Evolutionary conservation across 2,113 vertebrate species (phyloP).

Genomic region (Galemys pyrenaicus): DNA sequence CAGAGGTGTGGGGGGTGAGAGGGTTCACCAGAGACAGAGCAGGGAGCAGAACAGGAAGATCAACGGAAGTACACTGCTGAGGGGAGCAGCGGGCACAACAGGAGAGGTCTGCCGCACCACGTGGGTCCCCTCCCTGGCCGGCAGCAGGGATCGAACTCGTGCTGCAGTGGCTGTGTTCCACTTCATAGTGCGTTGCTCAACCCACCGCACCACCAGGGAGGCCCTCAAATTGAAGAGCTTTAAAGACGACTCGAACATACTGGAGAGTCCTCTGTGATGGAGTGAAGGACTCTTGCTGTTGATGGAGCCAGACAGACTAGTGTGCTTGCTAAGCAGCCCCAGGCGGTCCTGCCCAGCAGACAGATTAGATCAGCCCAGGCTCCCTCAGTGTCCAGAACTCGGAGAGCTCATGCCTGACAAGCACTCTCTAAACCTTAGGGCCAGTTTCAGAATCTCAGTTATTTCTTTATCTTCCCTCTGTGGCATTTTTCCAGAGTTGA

Average conservation of each 20-base stretch:
- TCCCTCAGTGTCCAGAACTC: neutral
- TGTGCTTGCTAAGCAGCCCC: neutral
- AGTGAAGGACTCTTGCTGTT: neutral
- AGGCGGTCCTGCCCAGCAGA: neutral
- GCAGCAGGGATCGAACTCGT: too few species aligned
- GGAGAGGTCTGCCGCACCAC: too few species aligned
- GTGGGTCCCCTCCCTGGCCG: too few species aligned
- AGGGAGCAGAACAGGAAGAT: too few species aligned
- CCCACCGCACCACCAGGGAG: too few species aligned
- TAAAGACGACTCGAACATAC: conserved; percentile 97
- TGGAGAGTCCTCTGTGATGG: conserved; percentile 94
- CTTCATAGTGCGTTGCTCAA: too few species aligned
- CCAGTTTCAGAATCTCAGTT: conserved; percentile 11
- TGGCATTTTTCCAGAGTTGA: conserved; percentile 54
- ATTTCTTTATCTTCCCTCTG: neutral
- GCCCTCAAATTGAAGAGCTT: conserved; percentile 98
- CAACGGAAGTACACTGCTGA: too few species aligned
- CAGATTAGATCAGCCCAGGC: neutral
- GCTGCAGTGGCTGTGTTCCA: too few species aligned
- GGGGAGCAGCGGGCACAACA: too few species aligned
- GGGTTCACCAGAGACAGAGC: too few species aligned
- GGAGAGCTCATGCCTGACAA: neutral
- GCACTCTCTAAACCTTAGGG: neutral
- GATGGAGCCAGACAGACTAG: neutral
- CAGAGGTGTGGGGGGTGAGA: too few species aligned